Evolutionary conservation across 2,888 invertebrate species (phyloP).

Genomic region (Lasioglossum marginatum): DNA sequence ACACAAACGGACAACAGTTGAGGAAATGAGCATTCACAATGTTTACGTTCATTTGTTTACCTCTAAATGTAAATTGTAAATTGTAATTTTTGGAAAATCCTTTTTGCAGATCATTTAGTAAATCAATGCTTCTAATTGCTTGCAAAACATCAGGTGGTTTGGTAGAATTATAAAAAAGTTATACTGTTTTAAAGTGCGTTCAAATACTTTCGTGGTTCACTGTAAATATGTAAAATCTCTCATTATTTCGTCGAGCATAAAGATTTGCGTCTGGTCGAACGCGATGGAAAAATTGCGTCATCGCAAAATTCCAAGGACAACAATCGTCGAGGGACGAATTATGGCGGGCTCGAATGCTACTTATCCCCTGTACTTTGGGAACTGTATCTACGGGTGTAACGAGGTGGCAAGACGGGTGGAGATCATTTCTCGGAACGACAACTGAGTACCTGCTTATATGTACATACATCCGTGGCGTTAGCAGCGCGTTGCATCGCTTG

Average conservation of each 20-base stretch:
- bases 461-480: conserved; percentile 34
- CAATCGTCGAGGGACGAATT: neutral
- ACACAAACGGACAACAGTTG: too few species aligned
- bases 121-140: too few species aligned
- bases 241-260: neutral
- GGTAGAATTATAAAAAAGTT: too few species aligned
- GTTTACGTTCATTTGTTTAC: too few species aligned
- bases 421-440: conserved; percentile 52
- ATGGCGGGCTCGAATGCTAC: neutral
- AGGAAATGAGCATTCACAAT: too few species aligned
- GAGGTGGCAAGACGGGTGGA: conserved; percentile 32
- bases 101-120: too few species aligned
- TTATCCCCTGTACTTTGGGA: neutral
- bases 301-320: neutral
- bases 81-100: too few species aligned
- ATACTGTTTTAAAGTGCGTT: too few species aligned
- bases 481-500: conserved; percentile 36
- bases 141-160: too few species aligned
- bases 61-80: too few species aligned
- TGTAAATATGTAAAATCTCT: neutral
- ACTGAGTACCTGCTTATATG: conserved; percentile 38
- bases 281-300: neutral
- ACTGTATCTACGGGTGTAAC: conserved; percentile 39
- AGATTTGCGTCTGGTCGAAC: neutral
- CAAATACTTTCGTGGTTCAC: too few species aligned